Evolutionary conservation across 2,888 invertebrate species (phyloP).

Genomic region (Agriopis leucophaearia): DNA sequence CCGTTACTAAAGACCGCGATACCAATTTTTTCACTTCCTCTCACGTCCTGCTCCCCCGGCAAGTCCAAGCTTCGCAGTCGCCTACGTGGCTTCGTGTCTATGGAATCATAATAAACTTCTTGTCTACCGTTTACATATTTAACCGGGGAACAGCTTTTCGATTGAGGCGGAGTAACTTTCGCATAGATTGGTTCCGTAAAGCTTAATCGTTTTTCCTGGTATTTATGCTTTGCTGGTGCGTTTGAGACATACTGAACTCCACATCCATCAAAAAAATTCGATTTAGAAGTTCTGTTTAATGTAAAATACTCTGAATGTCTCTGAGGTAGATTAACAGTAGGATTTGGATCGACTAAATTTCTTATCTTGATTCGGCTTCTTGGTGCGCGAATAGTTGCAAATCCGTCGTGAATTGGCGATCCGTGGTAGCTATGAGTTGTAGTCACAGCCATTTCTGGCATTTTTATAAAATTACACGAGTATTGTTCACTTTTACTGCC

Average conservation of each 20-base stretch:
- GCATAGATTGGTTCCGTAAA: slow-evolving; percentile 83
- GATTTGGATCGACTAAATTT: slow-evolving; percentile 78
- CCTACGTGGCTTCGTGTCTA: slow-evolving; percentile 80
- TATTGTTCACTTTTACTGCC: slow-evolving; percentile 38
- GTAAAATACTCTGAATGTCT: slow-evolving; percentile 84
- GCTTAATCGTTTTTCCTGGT: slow-evolving; percentile 68
- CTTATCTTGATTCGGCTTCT: slow-evolving; percentile 83
- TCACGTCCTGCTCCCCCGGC: slow-evolving; percentile 67
- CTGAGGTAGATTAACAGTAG: slow-evolving; percentile 80
- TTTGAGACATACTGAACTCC: slow-evolving; percentile 75
- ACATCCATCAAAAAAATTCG: slow-evolving; percentile 75
- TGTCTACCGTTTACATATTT: slow-evolving; percentile 67
- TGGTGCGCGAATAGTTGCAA: slow-evolving; percentile 93
- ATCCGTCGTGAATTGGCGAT: slow-evolving; percentile 93
- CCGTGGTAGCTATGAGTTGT: slow-evolving; percentile 79
- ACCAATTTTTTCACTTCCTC: slow-evolving; percentile 69
- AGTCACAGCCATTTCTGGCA: slow-evolving; percentile 74
- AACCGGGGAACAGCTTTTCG: slow-evolving; percentile 73
- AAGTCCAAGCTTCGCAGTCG: slow-evolving; percentile 79
- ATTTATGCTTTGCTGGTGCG: slow-evolving; percentile 54
- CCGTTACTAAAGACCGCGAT: slow-evolving; percentile 74
- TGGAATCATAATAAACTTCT: slow-evolving; percentile 82
- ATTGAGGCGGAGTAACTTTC: slow-evolving; percentile 77
- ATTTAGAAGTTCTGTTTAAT: slow-evolving; percentile 76
- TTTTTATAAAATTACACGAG: slow-evolving; percentile 48